Evolutionary conservation across 2,797 vertebrate species (phyloP).

Genomic region (Trematomus bernacchii): DNA sequence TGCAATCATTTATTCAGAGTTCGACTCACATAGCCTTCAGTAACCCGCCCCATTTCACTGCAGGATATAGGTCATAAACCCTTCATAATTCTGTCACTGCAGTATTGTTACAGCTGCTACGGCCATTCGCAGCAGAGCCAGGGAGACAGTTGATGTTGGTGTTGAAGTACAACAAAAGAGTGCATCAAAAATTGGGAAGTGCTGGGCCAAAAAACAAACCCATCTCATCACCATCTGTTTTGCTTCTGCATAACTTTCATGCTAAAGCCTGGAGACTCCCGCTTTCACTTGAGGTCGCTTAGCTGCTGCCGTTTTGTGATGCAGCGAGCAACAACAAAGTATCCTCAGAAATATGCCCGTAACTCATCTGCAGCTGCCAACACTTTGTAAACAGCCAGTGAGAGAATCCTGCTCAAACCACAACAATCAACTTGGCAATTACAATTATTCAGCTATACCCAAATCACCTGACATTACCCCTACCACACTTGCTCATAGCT

Average conservation of each 20-base stretch:
- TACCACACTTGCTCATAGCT: conserved; percentile 4
- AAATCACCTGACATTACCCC: conserved; percentile 41
- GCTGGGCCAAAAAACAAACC: conserved; percentile 57
- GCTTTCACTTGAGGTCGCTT: conserved; percentile 57
- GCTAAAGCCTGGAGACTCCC: conserved; percentile 47
- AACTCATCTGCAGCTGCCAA: conserved; percentile 66
- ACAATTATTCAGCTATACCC: conserved; percentile 19
- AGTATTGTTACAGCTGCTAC: conserved; percentile 78
- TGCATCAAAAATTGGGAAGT: conserved; percentile 46
- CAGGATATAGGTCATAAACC: conserved; percentile 62
- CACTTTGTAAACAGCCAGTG: conserved; percentile 52
- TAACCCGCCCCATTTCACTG: conserved; percentile 34
- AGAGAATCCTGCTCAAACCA: conserved; percentile 44
- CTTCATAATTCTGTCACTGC: conserved; percentile 61
- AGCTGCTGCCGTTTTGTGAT: conserved; percentile 54
- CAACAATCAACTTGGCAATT: conserved; percentile 41
- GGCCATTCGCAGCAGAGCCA: conserved; percentile 54
- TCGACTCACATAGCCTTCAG: conserved; percentile 30
- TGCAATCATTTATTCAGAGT: conserved; percentile 29
- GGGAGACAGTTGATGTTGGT: conserved; percentile 64
- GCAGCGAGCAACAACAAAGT: conserved; percentile 54
- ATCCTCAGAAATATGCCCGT: conserved; percentile 51
- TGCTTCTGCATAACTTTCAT: conserved; percentile 63
- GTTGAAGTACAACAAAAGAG: conserved; percentile 65
- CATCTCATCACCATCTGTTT: conserved; percentile 75